Evolutionary conservation across 2,113 vertebrate genomes (phyloP).

Genomic region (Saimiri boliviensis): DNA sequence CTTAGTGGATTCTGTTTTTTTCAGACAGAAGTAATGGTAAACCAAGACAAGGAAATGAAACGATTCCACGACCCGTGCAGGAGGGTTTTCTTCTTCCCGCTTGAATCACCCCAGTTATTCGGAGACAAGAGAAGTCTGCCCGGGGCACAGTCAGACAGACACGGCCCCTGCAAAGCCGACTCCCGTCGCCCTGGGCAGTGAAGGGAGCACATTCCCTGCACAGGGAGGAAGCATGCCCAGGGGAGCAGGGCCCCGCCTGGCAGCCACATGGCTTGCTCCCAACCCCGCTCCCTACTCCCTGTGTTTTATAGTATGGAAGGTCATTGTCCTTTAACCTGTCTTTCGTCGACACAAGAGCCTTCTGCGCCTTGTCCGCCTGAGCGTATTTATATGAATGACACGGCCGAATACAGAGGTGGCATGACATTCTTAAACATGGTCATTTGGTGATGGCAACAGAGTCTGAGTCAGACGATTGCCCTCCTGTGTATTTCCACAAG

Average conservation of each 20-base stretch:
- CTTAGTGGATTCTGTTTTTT: no score
- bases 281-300: no score
- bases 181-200: not conserved
- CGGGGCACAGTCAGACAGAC: not conserved
- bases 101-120: not conserved
- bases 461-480: not conserved
- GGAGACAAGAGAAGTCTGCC: not conserved
- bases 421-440: not conserved
- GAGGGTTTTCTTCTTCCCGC: not conserved
- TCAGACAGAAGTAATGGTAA: not conserved
- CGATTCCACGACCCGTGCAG: no score
- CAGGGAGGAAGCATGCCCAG: not conserved
- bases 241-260: not conserved
- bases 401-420: not conserved
- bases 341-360: not conserved
- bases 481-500: not conserved
- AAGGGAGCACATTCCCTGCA: not conserved
- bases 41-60: no score
- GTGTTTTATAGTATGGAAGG: no score
- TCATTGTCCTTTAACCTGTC: not conserved
- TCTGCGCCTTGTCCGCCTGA: not conserved
- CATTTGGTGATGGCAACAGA: not conserved
- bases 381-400: not conserved
- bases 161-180: not conserved
- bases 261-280: not conserved